Conservation (phyloP, 2,888 invertebrate species). For the Andricus curvator region DNA sequence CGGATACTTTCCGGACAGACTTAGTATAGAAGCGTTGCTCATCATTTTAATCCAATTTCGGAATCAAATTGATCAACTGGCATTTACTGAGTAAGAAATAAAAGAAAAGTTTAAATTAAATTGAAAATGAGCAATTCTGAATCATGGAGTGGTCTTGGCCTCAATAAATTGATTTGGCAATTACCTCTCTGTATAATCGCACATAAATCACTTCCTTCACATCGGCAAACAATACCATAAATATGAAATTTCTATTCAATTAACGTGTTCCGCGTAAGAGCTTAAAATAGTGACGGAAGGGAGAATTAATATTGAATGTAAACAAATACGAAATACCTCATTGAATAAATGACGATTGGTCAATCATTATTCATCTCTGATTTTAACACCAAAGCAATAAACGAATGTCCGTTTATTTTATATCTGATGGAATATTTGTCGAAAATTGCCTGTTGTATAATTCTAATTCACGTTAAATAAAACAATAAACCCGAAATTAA, state of each 20-base stretch:
- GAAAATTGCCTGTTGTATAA: background rate
- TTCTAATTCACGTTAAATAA: background rate
- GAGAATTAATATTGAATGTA: conserved; percentile 30
- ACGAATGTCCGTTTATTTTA: background rate
- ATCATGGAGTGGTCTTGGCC: background rate
- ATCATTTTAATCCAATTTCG: too few relatives aligned
- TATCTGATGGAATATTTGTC: background rate
- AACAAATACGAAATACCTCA: conserved; percentile 4
- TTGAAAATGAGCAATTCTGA: background rate
- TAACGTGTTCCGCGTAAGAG: conserved; percentile 4
- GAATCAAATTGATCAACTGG: too few relatives aligned
- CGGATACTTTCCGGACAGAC: too few relatives aligned
- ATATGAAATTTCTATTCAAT: conserved; percentile 20
- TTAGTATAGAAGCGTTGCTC: too few relatives aligned
- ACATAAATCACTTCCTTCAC: background rate
- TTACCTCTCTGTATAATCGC: background rate
- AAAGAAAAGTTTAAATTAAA: too few relatives aligned
- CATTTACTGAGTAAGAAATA: too few relatives aligned
- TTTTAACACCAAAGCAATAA: conserved; percentile 5
- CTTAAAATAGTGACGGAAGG: conserved; percentile 20
- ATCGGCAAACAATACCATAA: conserved; percentile 24
- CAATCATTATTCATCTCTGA: background rate
- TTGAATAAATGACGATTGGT: background rate
- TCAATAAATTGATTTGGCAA: conserved; percentile 8
- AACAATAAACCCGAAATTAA: background rate